Conservation (phyloP, 2,797 vertebrate species). For the Taeniopygia guttata region DNA sequence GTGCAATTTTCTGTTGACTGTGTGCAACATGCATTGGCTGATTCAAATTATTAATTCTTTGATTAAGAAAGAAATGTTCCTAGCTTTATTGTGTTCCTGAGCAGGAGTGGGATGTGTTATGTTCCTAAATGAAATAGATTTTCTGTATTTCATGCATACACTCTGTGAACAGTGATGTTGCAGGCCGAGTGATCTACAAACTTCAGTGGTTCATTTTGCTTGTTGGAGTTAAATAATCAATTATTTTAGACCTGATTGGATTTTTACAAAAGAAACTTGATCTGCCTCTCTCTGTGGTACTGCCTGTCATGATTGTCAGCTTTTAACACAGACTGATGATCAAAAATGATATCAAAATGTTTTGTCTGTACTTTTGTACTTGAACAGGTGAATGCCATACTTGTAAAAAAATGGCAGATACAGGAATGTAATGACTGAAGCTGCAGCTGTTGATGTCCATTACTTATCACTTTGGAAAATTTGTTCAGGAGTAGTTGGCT, state of each 20-base stretch:
- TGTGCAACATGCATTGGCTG: neutral
- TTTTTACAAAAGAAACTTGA: neutral
- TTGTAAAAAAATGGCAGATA: neutral
- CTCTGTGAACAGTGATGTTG: neutral
- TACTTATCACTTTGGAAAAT: neutral
- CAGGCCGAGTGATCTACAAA: neutral
- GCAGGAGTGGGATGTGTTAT: neutral
- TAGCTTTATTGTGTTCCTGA: neutral
- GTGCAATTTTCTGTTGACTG: neutral
- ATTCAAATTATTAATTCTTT: neutral
- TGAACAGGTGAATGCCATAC: neutral
- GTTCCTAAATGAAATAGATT: neutral
- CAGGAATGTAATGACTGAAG: neutral
- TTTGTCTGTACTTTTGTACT: neutral
- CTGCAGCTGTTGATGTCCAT: neutral
- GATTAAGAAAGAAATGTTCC: neutral
- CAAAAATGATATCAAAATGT: rapidly evolving
- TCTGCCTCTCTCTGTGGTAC: neutral
- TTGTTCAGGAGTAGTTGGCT: neutral
- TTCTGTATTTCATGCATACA: neutral
- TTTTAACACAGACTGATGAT: neutral
- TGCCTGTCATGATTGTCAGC: neutral
- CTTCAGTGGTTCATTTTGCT: neutral
- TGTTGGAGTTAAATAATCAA: neutral
- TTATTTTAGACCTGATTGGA: neutral